Conservation (phyloP, 2,797 vertebrate genomes). For the Sternotherus odoratus region DNA sequence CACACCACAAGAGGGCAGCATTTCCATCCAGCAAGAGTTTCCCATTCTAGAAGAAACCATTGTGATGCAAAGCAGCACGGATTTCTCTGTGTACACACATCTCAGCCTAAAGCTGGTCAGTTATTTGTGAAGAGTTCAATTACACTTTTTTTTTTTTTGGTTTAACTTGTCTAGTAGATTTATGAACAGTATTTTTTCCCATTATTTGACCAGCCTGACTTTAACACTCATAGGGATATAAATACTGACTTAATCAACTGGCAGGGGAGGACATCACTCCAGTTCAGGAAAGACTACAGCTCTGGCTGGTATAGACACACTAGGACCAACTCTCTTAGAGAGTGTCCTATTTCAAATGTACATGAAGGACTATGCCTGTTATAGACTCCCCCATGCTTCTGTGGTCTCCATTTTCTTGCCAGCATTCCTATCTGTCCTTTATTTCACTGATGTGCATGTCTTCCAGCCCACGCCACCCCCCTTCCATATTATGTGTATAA, state of each 20-base stretch:
- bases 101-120: neutral
- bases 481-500: neutral
- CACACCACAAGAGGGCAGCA: neutral
- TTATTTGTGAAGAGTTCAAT: neutral
- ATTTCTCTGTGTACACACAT: neutral
- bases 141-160: too few species aligned
- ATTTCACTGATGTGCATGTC: neutral
- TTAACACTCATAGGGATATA: neutral
- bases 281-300: too few species aligned
- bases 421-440: neutral
- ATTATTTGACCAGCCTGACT: neutral
- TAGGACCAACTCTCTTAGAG: too few species aligned
- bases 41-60: neutral
- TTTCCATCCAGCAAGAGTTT: neutral
- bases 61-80: neutral
- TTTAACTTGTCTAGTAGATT: neutral
- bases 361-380: neutral
- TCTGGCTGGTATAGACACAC: too few species aligned
- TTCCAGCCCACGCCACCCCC: neutral
- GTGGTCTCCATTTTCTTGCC: neutral
- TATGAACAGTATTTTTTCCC: neutral
- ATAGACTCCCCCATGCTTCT: neutral
- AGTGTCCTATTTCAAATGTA: too few species aligned
- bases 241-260: neutral
- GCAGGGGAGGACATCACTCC: too few species aligned